These are phyloP conservation scores for Drosophila jambulina DNA, from an alignment of 1,140 invertebrate genomes.

Conservation along the genomic window DNA sequence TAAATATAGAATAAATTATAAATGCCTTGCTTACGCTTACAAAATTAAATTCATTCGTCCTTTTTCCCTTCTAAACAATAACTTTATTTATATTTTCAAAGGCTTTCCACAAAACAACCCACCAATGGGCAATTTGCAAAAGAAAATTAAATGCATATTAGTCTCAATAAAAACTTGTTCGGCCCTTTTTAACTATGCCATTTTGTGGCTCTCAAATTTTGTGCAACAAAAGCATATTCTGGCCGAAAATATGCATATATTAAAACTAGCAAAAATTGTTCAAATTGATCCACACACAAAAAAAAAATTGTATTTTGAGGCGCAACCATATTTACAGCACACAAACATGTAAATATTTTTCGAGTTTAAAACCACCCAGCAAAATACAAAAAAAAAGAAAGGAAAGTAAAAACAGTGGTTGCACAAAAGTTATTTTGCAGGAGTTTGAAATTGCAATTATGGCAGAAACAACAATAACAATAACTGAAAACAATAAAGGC, in stretches of 20 bases:
- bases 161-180: slow-evolving; percentile 10
- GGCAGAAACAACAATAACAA: slow-evolving; percentile 10
- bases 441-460: slow-evolving; percentile 49
- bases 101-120: not conserved
- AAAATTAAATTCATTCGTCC: not conserved
- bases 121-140: not conserved
- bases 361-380: not conserved
- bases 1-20: not conserved
- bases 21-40: not conserved
- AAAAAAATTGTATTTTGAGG: slow-evolving; percentile 23
- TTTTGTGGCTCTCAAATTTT: slow-evolving; percentile 10
- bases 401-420: not conserved
- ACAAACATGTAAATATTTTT: slow-evolving; percentile 40
- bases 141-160: slow-evolving; percentile 10
- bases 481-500: slow-evolving; percentile 27
- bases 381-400: not conserved
- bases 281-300: slow-evolving; percentile 16
- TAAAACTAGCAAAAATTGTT: slow-evolving; percentile 28
- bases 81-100: slow-evolving; percentile 3
- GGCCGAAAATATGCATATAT: slow-evolving; percentile 17
- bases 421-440: slow-evolving; percentile 31
- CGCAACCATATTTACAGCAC: slow-evolving; percentile 18
- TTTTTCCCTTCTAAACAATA: not conserved
- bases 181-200: slow-evolving; percentile 4
- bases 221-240: slow-evolving; percentile 3